phyloP scores from a whole-genome alignment of 2,797 vertebrate species.

The Pseudochaenichthys georgianus region DNA sequence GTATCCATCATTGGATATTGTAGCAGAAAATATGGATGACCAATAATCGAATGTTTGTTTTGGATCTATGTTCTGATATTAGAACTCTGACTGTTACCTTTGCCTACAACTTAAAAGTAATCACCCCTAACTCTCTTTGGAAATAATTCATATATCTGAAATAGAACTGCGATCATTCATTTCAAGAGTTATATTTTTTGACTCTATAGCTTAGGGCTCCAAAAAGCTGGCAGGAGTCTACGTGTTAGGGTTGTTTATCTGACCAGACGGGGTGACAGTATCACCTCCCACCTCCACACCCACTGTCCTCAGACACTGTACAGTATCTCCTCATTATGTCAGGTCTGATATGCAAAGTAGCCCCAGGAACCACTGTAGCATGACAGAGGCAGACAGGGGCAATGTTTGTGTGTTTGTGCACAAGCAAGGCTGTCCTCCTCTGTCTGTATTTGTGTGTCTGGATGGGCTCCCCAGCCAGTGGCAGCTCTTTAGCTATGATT shows the following conservation, averaged over 20 bases:
- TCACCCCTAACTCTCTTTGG: not conserved
- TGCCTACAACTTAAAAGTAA: not conserved
- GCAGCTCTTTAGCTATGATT: slow-evolving; percentile 32
- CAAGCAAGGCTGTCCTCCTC: slow-evolving; percentile 10
- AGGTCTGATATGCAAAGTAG: slow-evolving; percentile 70
- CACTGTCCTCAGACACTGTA: slow-evolving; percentile 60
- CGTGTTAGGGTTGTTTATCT: slow-evolving; percentile 54
- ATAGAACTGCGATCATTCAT: not conserved
- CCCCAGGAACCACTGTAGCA: slow-evolving; percentile 41
- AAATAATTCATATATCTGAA: not conserved
- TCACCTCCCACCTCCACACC: slow-evolving; percentile 69
- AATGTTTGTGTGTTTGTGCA: slow-evolving; percentile 25
- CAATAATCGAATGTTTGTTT: not conserved
- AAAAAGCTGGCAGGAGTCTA: slow-evolving; percentile 20
- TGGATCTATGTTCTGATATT: not conserved
- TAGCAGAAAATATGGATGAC: slow-evolving; percentile 4
- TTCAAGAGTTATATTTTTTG: slow-evolving; percentile 16
- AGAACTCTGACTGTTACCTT: slow-evolving; percentile 2
- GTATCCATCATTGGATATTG: not conserved
- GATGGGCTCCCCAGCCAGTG: slow-evolving; percentile 27
- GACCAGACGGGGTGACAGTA: slow-evolving; percentile 46
- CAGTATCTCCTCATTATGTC: slow-evolving; percentile 69
- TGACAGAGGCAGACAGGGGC: slow-evolving; percentile 28
- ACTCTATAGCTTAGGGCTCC: slow-evolving; percentile 26
- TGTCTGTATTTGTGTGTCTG: slow-evolving; percentile 29